Evolutionary conservation across 1,140 invertebrate species (phyloP).

Genomic region (Platyscapa corneri): DNA sequence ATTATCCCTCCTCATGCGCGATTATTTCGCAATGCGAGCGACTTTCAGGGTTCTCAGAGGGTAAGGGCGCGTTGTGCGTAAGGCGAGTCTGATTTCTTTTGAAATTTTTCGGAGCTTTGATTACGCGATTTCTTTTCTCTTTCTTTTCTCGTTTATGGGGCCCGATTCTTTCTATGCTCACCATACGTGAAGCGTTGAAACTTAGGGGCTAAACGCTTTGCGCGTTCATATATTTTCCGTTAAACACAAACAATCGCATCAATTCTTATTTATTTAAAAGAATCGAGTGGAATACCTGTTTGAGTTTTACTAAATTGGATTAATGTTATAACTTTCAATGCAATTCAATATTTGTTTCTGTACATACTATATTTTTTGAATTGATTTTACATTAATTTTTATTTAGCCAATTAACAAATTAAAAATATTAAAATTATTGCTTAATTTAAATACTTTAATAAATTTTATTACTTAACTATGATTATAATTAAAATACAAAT

Average conservation of each 20-base stretch:
- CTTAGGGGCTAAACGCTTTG: not conserved
- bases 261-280: not conserved
- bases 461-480: too few species aligned
- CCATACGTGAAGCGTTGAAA: not conserved
- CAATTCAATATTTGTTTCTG: too few species aligned
- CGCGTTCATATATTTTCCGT: not conserved
- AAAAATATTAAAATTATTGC: too few species aligned
- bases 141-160: not conserved
- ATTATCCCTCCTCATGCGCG: constrained; percentile 34
- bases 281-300: not conserved
- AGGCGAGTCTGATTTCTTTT: constrained; percentile 49
- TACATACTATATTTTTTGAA: too few species aligned
- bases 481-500: too few species aligned
- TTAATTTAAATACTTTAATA: too few species aligned
- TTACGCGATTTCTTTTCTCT: constrained; percentile 8
- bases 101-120: constrained; percentile 19
- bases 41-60: constrained; percentile 1
- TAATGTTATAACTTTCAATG: too few species aligned
- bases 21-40: constrained; percentile 42
- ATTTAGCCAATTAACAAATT: too few species aligned
- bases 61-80: not conserved
- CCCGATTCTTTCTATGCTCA: not conserved
- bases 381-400: too few species aligned
- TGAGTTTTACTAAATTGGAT: not conserved
- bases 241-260: not conserved